phyloP scores from a whole-genome alignment of 2,888 invertebrate genomes.

The Myathropa florea region DNA sequence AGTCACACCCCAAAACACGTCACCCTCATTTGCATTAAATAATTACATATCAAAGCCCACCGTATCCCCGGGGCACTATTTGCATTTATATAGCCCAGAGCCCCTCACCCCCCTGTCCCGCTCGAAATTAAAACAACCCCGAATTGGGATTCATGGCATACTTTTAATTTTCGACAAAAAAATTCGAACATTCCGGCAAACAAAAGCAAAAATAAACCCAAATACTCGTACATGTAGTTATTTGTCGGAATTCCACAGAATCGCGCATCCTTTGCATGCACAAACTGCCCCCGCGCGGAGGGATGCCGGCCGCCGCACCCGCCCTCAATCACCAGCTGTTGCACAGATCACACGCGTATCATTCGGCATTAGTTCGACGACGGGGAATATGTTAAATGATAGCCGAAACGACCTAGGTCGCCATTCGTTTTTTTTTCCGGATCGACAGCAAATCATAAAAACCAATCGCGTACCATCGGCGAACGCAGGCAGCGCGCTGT shows the following conservation, averaged over 20 bases:
- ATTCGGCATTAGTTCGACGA: not conserved
- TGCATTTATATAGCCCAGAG: slow-evolving; percentile 31
- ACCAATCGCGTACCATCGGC: not conserved
- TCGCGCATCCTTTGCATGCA: slow-evolving; percentile 20
- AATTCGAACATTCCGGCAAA: not conserved
- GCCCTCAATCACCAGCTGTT: not conserved
- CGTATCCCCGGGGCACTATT: slow-evolving; percentile 5
- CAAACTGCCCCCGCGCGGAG: not conserved
- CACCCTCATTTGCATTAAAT: slow-evolving; percentile 31
- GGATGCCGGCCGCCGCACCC: not conserved
- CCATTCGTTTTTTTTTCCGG: not conserved
- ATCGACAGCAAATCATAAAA: not conserved
- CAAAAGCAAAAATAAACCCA: not conserved
- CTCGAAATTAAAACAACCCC: slow-evolving; percentile 8
- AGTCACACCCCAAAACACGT: not conserved
- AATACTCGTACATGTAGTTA: not conserved
- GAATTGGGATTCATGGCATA: slow-evolving; percentile 41
- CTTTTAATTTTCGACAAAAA: slow-evolving; percentile 30
- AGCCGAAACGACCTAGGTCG: not conserved
- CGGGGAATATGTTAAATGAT: not conserved
- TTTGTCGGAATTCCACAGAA: slow-evolving; percentile 16
- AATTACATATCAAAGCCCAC: slow-evolving; percentile 29
- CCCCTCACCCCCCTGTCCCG: not conserved
- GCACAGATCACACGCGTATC: not conserved
- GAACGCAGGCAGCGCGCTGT: no score